These are phyloP conservation scores for Barnardius zonarius DNA, from an alignment of 2,113 vertebrate species.

Conservation along the genomic window DNA sequence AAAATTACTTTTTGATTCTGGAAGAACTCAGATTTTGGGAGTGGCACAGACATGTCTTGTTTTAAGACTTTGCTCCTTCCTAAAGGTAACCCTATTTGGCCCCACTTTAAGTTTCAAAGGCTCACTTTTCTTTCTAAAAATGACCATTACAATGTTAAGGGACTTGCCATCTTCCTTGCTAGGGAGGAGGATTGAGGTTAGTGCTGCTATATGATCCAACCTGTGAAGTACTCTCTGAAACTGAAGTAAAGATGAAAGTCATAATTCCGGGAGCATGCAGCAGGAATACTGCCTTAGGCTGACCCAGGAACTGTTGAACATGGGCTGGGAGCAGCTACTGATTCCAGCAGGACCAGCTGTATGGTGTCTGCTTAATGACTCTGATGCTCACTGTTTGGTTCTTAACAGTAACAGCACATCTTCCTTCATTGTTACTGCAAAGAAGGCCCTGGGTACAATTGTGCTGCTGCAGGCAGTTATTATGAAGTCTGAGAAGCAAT, in stretches of 20 bases:
- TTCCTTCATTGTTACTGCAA: not conserved
- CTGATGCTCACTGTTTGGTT: not conserved
- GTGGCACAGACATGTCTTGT: not conserved
- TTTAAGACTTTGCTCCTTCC: not conserved
- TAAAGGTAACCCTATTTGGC: not conserved
- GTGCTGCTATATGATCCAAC: not conserved
- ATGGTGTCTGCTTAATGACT: not conserved
- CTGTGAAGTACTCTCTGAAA: not conserved
- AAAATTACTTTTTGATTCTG: not conserved
- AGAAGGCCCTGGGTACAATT: not conserved
- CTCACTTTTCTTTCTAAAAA: not conserved
- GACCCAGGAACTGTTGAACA: not conserved
- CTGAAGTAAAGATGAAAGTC: not conserved
- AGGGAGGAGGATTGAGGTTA: not conserved
- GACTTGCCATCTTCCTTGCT: not conserved
- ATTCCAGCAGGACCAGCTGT: not conserved
- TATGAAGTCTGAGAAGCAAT: not conserved
- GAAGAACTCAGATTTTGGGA: not conserved
- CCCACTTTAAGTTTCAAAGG: not conserved
- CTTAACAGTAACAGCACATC: not conserved
- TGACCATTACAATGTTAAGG: not conserved
- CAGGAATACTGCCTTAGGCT: not conserved
- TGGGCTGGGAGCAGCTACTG: not conserved
- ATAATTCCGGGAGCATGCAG: not conserved
- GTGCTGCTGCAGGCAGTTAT: not conserved